Conservation (phyloP, 2,888 invertebrate species). For the Plebejus anna region DNA sequence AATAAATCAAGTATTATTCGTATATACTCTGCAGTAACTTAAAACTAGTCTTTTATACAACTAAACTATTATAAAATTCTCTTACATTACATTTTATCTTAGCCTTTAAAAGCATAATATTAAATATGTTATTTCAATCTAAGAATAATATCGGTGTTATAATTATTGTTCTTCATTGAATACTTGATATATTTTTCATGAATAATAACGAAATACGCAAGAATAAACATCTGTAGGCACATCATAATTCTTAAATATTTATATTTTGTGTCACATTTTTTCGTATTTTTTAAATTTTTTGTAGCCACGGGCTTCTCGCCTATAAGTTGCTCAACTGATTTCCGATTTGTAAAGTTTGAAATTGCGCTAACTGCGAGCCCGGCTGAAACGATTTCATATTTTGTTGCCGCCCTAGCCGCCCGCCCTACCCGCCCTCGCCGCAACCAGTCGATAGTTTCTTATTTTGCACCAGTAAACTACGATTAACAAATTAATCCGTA, state of each 20-base stretch:
- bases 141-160: too few species aligned
- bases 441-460: not conserved
- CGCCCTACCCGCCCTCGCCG: conserved; percentile 40
- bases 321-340: conserved; percentile 36
- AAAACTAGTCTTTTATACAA: too few species aligned
- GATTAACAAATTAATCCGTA: not conserved
- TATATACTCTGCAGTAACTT: too few species aligned
- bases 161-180: too few species aligned
- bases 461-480: not conserved
- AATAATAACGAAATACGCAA: too few species aligned
- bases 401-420: conserved; percentile 36
- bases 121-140: too few species aligned
- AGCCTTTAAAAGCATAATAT: too few species aligned
- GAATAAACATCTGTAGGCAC: too few species aligned
- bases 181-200: too few species aligned
- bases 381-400: conserved; percentile 38
- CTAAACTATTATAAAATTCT: too few species aligned
- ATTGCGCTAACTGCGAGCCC: conserved; percentile 39
- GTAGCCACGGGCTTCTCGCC: conserved; percentile 27
- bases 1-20: not conserved
- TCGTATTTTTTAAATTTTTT: not conserved
- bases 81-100: too few species aligned
- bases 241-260: not conserved
- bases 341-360: conserved; percentile 41
- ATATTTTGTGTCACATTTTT: too few species aligned